Evolutionary conservation across 2,888 invertebrate genomes (phyloP).

Genomic region (Limnephilus marmoratus): DNA sequence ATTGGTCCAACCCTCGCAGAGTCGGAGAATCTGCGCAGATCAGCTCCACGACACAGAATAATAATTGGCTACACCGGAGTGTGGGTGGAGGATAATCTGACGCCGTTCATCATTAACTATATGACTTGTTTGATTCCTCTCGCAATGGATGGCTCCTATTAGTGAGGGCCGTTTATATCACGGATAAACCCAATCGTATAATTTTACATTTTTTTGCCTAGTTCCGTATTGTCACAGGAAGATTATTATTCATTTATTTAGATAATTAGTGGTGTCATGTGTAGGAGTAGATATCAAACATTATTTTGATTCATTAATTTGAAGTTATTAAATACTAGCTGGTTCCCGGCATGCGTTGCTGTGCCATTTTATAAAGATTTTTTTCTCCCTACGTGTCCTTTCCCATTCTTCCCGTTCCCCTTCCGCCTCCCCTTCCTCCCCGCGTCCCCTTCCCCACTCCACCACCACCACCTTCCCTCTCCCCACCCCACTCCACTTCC

Average conservation of each 20-base stretch:
- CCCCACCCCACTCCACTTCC: too few relatives aligned
- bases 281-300: not conserved
- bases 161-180: not conserved
- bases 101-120: conserved; percentile 26
- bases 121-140: not conserved
- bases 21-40: not conserved
- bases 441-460: too few relatives aligned
- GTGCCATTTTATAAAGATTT: too few relatives aligned
- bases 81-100: conserved; percentile 38
- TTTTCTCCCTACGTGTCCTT: too few relatives aligned
- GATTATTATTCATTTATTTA: not conserved
- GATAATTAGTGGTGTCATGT: not conserved
- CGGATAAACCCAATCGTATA: not conserved
- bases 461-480: too few relatives aligned
- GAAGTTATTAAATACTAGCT: too few relatives aligned
- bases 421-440: too few relatives aligned
- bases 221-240: not conserved
- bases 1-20: not conserved
- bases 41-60: conserved; percentile 29
- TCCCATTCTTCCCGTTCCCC: too few relatives aligned
- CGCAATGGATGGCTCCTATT: not conserved
- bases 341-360: too few relatives aligned
- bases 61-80: conserved; percentile 40
- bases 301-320: too few relatives aligned
- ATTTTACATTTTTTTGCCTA: not conserved